Evolutionary conservation across 2,113 vertebrate species (phyloP), one percentile per base, ranked within the genome.

Genomic region (Elgaria multicarinata): DNA sequence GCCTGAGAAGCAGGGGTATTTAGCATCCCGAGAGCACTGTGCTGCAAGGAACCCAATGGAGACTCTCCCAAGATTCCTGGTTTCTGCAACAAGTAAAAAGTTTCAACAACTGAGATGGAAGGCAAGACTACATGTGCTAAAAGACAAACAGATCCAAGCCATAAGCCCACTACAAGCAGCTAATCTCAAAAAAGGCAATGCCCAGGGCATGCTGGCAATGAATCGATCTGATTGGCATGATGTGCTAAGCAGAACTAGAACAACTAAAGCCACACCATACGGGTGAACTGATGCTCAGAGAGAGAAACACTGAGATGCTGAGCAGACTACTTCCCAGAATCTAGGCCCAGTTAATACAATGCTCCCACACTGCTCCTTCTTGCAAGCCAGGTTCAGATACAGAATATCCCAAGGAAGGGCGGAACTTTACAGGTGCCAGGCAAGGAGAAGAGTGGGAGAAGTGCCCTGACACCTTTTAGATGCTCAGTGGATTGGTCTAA

Each of bases 21-120:
- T 18, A 97, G 93, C 84, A 98, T 91, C 71, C 80, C 90, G 53
- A 95, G 44, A 20, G 94, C 24, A 67, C 95, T 90, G 8, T 94
- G 96, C 85, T 84, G 97, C 92, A 96, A 93, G 69, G 95, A 87
- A 46, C 96, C 94, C 31, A 98, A 92, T 74, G 98, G 98, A 79
- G 97, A 98, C 72, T 99, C 98, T 85, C 97, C 98, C 66, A 98
- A 96, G 92, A 99, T 97, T 86, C 98, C 98, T 3, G 98, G 97
- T 95, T 99, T 98, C 95, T 95, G 95, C 84, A 3, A 69, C 67
- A 36, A 87, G 12, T 44, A 20, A 69, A 10, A n/a, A 20, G 64
- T 89, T 62, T 71, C 81, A 67, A 55, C 46, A 55, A 33, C 20
- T 1, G 5, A 20, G 2, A 33, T 16, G 1, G 1, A 24, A 33